Base-by-base conservation (phyloP, 2,888 invertebrate genomes). In the Sclerodermus sp. region DNA sequence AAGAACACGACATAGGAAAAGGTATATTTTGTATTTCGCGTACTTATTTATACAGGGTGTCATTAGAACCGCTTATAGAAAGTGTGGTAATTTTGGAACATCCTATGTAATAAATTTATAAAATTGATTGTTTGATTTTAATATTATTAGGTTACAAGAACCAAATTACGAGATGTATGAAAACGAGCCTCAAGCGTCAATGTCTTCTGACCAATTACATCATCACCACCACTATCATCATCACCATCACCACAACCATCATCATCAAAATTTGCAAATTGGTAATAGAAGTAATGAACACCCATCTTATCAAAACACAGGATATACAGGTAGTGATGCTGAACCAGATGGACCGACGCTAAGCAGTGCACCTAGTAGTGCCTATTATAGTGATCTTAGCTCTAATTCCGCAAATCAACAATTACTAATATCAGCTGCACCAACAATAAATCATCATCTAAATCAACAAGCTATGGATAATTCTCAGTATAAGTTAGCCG, bases 271-370 rank as follows among this genome's bases (percentile, higher is more conserved):
- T n/a, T 57, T 68, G 17, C 59, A 67, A 44, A 64, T 62, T 44
- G 58, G 62, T 2, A 62, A 64, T 41, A 63, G 60, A 13, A 69
- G 64, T 34, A 66, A 70, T 16, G 66, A 71, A 36, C 74, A 68
- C 68, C 87, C 87, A 10, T 86, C 87, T 45, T 88, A 88, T 71
- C 87, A 87, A 70, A 88, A 88, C 76, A 86, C 87, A 14, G 88
- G 85, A 16, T 88, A 87, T 74, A 83, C 82, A 49, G 78, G 77
- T 37, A 78, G 79, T 55, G 79, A 79, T 57, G 79, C 80, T 8
- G 83, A 83, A 58, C 82, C 82, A 10, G 83, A 84, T 45, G 81
- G 84, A 18, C 85, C 84, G 39, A 79, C 80, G 39, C 52, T 77
- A 40, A 77, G 76, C 53, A 78, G 77, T 45, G 87, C 87, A 8